Evolutionary conservation across 2,797 vertebrate species (phyloP).

Genomic region (Perodicticus potto): DNA sequence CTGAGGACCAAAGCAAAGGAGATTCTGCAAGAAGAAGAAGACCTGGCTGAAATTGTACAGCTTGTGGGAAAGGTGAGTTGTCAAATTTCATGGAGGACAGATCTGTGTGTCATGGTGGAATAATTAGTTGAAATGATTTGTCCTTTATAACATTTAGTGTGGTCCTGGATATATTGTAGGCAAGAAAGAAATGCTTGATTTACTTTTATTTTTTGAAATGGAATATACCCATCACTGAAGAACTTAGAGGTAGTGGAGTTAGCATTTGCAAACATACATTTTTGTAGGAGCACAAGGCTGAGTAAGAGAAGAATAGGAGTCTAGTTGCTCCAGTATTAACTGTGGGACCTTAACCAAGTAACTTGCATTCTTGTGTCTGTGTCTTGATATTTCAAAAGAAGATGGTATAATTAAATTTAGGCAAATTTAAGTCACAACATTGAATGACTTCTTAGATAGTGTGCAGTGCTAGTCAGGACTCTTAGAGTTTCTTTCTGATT

Average conservation of each 20-base stretch:
- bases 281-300: conserved; percentile 3
- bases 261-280: background rate
- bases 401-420: background rate
- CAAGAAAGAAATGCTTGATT: conserved; percentile 24
- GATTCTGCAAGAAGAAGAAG: conserved; percentile 99
- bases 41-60: conserved; percentile 98
- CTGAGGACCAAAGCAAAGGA: conserved; percentile 98
- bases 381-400: conserved; percentile 17
- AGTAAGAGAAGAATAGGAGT: conserved; percentile 5
- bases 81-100: background rate
- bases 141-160: background rate
- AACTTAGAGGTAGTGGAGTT: background rate
- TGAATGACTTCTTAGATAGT: conserved; percentile 16
- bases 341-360: background rate
- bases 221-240: background rate
- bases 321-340: background rate
- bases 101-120: background rate
- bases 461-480: background rate
- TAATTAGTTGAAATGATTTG: conserved; percentile 27
- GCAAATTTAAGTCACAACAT: background rate
- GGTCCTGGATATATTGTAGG: background rate
- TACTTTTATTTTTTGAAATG: conserved; percentile 42
- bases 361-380: conserved; percentile 29
- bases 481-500: background rate
- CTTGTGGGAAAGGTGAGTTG: conserved; percentile 96